phyloP scores from a whole-genome alignment of 2,113 vertebrate genomes.

The Rhinoderma darwinii region DNA sequence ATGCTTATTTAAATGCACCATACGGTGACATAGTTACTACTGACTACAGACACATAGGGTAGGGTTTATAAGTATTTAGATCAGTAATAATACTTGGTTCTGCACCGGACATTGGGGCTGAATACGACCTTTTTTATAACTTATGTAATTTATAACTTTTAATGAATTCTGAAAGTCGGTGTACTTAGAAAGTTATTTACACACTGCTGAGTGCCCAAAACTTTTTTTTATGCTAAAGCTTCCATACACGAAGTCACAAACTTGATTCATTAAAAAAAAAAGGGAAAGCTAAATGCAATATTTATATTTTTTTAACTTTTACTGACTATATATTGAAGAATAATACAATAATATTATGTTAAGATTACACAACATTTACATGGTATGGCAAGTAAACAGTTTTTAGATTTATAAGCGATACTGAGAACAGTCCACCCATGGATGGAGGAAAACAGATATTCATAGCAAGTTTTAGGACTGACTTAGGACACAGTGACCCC shows the following conservation, averaged over 20 bases:
- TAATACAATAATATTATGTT: no score
- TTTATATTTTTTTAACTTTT: no score
- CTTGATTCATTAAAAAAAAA: neutral
- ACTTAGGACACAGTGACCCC: no score
- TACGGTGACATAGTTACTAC: neutral
- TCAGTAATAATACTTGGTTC: neutral
- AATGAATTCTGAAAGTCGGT: neutral
- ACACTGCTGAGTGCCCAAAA: neutral
- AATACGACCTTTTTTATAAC: neutral
- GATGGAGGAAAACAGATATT: neutral
- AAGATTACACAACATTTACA: no score
- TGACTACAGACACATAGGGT: neutral
- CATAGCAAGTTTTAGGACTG: no score
- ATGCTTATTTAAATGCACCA: neutral
- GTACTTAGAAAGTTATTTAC: neutral
- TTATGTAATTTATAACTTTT: neutral
- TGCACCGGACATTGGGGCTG: neutral
- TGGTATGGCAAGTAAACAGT: no score
- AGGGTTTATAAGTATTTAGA: neutral
- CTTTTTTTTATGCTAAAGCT: neutral
- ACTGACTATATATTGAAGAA: no score
- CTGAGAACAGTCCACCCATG: neutral
- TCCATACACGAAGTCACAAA: neutral
- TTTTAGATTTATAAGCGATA: neutral
- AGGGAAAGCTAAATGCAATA: no score